Base-by-base conservation (phyloP, 92 coral and sea anemone species). In the Epizoanthus rinbou region DNA sequence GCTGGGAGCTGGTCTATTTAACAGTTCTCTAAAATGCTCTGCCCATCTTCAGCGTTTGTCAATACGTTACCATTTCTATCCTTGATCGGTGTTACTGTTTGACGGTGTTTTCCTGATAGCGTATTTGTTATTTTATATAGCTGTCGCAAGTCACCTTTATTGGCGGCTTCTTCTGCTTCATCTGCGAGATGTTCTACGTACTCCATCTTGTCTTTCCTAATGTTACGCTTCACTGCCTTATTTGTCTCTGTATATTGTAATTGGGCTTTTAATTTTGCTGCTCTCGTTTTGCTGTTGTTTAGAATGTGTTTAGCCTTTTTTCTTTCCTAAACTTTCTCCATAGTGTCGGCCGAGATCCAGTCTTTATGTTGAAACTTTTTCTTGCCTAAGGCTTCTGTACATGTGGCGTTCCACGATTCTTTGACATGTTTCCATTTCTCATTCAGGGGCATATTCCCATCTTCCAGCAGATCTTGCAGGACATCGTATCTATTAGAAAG, bases 401-500 rank as follows among this genome's bases (percentile, higher is more conserved):
- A 33, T 33, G 74, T 69, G 43, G 74, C 24, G 74, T 69, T 69
- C 39, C 35, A 69, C 18, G 74, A 9, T 33, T 69, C 54, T 14
- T 69, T 69, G 21, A 69, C 74, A 33, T 37, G n/a, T 22, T 69
- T 69, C 53, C 74, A 69, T 69, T 69, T 33, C 5, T 69, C 52
- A 69, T 69, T 31, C 53, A 69, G 50, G 8, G 74, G 52, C 53
- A 33, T 69, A 17, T 14, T 69, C 43, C 35, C 53, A 69, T 69
- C 74, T 69, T 69, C 74, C 21, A 69, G 23, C 74, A 69, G 74
- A 41, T 69, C 74, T 41, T 69, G 74, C 16, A 69, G 24, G 52
- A 69, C 43, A 6, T 33, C 74, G 53, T 69, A 69, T 17, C 23
- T 69, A 15, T 69, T 69, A 15, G 74, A 69, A 33, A 69, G 7